These are phyloP conservation scores for Lipotes vexillifer DNA, from an alignment of 2,113 vertebrate species.

Conservation along the genomic window DNA sequence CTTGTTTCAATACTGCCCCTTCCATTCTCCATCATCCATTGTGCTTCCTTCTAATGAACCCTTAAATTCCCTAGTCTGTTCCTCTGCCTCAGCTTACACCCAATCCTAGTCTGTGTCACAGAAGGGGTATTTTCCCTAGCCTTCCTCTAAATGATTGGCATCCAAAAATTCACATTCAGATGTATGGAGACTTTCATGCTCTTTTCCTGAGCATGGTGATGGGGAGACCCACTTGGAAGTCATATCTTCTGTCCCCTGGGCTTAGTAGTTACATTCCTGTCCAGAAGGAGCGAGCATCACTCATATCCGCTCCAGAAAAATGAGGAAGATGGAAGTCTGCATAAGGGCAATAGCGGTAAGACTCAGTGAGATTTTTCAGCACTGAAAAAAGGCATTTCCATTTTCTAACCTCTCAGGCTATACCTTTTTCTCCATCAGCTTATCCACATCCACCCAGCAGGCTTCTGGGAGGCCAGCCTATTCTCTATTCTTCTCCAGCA, in stretches of 20 bases:
- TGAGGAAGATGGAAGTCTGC: background rate
- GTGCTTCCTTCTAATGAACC: background rate
- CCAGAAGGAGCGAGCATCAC: background rate
- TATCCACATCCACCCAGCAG: background rate
- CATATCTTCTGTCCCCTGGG: background rate
- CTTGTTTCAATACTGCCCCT: background rate
- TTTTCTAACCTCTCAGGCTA: background rate
- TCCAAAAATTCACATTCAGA: background rate
- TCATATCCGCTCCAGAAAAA: background rate
- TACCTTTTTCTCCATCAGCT: background rate
- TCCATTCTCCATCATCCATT: background rate
- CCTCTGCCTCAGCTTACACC: background rate
- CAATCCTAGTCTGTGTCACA: background rate
- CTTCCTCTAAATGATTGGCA: background rate
- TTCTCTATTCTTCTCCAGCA: background rate
- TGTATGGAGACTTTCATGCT: background rate
- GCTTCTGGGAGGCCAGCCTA: background rate
- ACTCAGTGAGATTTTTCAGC: background rate
- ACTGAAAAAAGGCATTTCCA: background rate
- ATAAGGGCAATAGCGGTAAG: background rate
- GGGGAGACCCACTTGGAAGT: background rate
- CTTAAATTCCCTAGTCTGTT: background rate
- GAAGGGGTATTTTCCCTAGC: background rate
- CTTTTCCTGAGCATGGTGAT: background rate
- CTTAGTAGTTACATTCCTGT: background rate